Evolutionary conservation across 92 coral and sea anemone species (phyloP), one percentile per base, ranked within the genome.

Genomic region (Blastomussa wellsi): DNA sequence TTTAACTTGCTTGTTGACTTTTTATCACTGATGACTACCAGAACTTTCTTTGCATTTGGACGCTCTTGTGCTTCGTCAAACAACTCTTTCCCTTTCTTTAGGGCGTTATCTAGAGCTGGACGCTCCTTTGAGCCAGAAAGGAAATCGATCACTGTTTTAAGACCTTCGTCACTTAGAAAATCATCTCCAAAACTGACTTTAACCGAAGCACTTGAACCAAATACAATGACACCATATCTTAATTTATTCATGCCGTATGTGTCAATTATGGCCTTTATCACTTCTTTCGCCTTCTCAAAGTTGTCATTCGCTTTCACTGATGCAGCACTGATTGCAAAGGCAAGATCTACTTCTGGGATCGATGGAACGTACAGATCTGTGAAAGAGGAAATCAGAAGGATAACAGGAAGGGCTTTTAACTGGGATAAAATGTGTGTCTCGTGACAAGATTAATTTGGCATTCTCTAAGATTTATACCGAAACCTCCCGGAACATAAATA

Each of bases 241-340:
- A 90, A 86, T 86, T 94, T 92, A 52, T 92, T 90, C 77, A 74
- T 85, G 70, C 77, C 76, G 75, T 92, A 91, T 16, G 88, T 72
- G 88, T 92, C 91, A 29, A 94, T 88, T 44, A 94, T 90, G 74
- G 87, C 72, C 55, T 76, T 88, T 14, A 93, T 88, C 11, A 91
- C 87, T 64, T 79, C 84, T 74, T 88, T 92, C 77, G 87, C 84
- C 57, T 84, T 85, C 29, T 85, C 74, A 76, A 94, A 90, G 79
- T 88, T 92, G 15, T 85, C 82, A 22, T 79, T 80, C 14, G 93
- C 90, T 20, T 87, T 75, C 29, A 79, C 86, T 28, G 95, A 88
- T 41, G 91, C 91, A 8, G 98, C 94, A 28, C 94, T 91, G 90
- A 94, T 86, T 39, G 98, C 98, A 74, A 94, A 90, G 2, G 76